Evolutionary conservation across 2,113 vertebrate species (phyloP).

Genomic region (Regulus satrapa): DNA sequence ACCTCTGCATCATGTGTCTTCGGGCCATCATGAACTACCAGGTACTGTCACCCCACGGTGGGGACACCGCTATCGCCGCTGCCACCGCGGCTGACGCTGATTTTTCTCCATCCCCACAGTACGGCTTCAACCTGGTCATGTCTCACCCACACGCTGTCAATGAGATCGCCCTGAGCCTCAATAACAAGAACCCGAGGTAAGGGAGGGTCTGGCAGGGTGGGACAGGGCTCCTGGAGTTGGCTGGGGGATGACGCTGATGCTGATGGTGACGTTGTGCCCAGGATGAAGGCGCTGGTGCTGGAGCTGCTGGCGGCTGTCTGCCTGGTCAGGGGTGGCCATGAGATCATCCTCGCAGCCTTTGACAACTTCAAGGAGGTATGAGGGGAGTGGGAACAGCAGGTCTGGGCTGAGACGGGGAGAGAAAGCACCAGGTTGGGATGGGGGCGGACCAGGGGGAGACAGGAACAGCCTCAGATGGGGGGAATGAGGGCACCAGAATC

Average conservation of each 20-base stretch:
- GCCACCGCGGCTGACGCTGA: accelerated
- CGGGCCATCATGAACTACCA: slow-evolving; percentile 99
- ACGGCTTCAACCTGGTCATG: slow-evolving; percentile 98
- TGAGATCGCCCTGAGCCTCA: slow-evolving; percentile 95
- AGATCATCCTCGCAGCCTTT: slow-evolving; percentile 97
- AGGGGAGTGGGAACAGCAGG: neutral
- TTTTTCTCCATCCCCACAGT: slow-evolving; percentile 65
- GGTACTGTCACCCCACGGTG: slow-evolving; percentile 42
- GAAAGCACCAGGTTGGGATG: neutral
- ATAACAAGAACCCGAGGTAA: slow-evolving; percentile 96
- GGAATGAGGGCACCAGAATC: neutral
- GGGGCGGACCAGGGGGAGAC: no score
- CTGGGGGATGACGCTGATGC: neutral
- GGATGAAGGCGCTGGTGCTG: slow-evolving; percentile 95
- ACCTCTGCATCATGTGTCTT: slow-evolving; percentile 96
- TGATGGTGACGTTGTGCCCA: neutral
- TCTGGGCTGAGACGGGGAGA: neutral
- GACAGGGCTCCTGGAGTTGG: accelerated
- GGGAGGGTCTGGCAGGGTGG: neutral
- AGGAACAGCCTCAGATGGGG: neutral
- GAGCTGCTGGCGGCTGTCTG: slow-evolving; percentile 96
- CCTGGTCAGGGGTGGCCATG: slow-evolving; percentile 93
- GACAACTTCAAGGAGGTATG: slow-evolving; percentile 98
- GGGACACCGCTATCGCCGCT: accelerated
- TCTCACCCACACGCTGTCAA: slow-evolving; percentile 95